Percentiles rank a stretch among this genome's conserved stretches.
phyloP scores from a whole-genome alignment of 1,140 invertebrate genomes.

The Neodiprion virginianus region DNA sequence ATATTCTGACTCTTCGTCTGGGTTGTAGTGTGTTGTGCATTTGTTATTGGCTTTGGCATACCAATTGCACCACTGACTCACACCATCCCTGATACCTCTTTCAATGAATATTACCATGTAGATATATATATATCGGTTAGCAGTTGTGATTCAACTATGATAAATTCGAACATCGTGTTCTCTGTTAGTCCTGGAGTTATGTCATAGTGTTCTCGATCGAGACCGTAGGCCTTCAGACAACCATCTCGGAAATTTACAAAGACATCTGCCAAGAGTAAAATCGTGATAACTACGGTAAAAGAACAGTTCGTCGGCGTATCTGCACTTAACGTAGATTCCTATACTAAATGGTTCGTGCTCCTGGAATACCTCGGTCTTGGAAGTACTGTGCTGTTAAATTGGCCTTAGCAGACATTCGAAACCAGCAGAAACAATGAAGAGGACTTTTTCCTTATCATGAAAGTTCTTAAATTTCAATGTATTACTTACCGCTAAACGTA shows the following conservation, averaged over 20 bases:
- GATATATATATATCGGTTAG: slow-evolving; percentile 34
- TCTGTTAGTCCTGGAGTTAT: slow-evolving; percentile 15
- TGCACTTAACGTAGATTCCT: slow-evolving; percentile 51
- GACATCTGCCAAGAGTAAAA: slow-evolving; percentile 55
- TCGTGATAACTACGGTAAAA: slow-evolving; percentile 41
- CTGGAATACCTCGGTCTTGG: slow-evolving; percentile 36
- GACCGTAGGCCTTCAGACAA: slow-evolving; percentile 29
- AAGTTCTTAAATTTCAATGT: slow-evolving; percentile 31
- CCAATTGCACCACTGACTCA: slow-evolving; percentile 48
- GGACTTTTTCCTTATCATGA: slow-evolving; percentile 24
- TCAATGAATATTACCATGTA: slow-evolving; percentile 39
- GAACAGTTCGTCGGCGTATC: slow-evolving; percentile 43
- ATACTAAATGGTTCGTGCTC: slow-evolving; percentile 49
- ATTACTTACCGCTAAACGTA: slow-evolving; percentile 19
- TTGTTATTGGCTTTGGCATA: slow-evolving; percentile 58
- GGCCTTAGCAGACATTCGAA: neutral
- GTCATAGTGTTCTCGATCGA: slow-evolving; percentile 51
- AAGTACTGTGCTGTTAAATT: slow-evolving; percentile 18
- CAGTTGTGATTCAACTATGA: slow-evolving; percentile 34
- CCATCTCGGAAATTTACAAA: slow-evolving; percentile 59
- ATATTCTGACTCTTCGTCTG: slow-evolving; percentile 38
- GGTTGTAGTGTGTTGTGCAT: slow-evolving; percentile 55
- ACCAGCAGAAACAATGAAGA: slow-evolving; percentile 32
- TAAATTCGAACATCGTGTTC: slow-evolving; percentile 11
- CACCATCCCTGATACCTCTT: slow-evolving; percentile 49